Conservation (phyloP, 2,888 invertebrate genomes). For the Drosophila kambysellisi region DNA sequence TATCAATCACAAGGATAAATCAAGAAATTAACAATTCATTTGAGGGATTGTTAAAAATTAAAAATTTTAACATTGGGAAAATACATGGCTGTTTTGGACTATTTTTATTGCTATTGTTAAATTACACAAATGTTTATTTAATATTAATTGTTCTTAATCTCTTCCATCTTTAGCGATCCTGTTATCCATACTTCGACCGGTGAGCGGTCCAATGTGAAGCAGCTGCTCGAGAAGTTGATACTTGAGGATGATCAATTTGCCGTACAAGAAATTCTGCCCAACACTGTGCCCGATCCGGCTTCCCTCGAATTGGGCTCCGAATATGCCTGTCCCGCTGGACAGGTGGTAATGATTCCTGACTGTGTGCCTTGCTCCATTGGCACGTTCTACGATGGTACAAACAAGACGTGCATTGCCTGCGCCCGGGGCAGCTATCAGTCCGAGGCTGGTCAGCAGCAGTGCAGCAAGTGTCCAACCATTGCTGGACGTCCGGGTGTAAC, state of each 20-base stretch:
- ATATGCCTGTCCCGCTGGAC: conserved; percentile 96
- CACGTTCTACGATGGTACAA: conserved; percentile 92
- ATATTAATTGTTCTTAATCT: not conserved
- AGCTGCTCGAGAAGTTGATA: conserved; percentile 94
- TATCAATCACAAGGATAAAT: not conserved
- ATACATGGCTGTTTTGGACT: not conserved
- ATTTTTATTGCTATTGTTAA: not conserved
- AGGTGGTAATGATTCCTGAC: conserved; percentile 96
- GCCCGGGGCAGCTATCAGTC: conserved; percentile 97
- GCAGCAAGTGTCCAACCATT: conserved; percentile 95
- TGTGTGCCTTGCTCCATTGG: conserved; percentile 98
- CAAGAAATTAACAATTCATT: not conserved
- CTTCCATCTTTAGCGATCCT: conserved; percentile 89
- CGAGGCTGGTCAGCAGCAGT: conserved; percentile 94
- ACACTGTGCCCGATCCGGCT: conserved; percentile 97
- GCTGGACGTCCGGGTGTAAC: conserved; percentile 96
- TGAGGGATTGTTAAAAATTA: too few species aligned
- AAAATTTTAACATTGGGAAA: not conserved
- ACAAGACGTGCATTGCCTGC: conserved; percentile 93
- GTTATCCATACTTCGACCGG: conserved; percentile 94
- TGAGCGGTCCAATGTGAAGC: conserved; percentile 93
- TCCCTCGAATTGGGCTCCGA: conserved; percentile 94
- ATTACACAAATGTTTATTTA: not conserved
- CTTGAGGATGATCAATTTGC: conserved; percentile 97
- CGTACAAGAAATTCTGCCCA: conserved; percentile 96